A percentile compares a stretch with the other conserved stretches of the same genome.
phyloP scores from a whole-genome alignment of 2,113 vertebrate species.

The Perca schrenkii region DNA sequence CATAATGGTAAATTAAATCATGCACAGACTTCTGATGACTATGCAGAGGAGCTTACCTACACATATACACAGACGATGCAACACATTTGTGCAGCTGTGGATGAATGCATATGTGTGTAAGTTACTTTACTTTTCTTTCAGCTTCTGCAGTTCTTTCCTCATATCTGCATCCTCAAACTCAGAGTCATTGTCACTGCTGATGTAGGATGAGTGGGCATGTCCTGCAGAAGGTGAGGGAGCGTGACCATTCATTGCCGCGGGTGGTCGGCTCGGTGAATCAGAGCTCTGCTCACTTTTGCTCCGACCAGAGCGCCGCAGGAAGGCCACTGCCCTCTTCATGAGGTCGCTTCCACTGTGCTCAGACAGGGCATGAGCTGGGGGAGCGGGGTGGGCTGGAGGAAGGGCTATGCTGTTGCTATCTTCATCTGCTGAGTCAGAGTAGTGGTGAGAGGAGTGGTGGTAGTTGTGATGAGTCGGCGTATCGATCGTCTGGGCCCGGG shows the following conservation, averaged over 20 bases:
- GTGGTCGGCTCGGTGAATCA: constrained; percentile 82
- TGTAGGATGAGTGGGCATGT: constrained; percentile 85
- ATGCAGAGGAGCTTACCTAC: background rate
- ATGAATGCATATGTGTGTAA: background rate
- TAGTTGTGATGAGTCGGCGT: constrained; percentile 39
- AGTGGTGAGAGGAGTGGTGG: constrained; percentile 74
- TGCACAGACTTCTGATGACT: background rate
- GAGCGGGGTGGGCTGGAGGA: constrained; percentile 50
- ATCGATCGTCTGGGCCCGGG: constrained; percentile 88
- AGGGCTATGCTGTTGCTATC: constrained; percentile 77
- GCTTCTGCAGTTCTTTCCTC: constrained; percentile 92
- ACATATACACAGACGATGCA: background rate
- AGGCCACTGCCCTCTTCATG: constrained; percentile 91
- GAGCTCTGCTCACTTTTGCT: constrained; percentile 85
- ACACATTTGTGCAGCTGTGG: background rate
- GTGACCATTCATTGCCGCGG: constrained; percentile 85
- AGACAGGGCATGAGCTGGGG: constrained; percentile 75
- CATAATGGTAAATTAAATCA: background rate
- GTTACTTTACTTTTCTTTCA: constrained; percentile 93
- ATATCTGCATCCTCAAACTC: constrained; percentile 97
- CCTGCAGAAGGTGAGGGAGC: constrained; percentile 58
- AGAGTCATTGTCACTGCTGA: constrained; percentile 98
- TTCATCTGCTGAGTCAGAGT: constrained; percentile 93
- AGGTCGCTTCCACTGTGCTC: constrained; percentile 87
- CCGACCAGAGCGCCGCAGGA: constrained; percentile 90